Evolutionary conservation across 2,113 vertebrate genomes (phyloP).

Genomic region (Ochotona curzoniae): DNA sequence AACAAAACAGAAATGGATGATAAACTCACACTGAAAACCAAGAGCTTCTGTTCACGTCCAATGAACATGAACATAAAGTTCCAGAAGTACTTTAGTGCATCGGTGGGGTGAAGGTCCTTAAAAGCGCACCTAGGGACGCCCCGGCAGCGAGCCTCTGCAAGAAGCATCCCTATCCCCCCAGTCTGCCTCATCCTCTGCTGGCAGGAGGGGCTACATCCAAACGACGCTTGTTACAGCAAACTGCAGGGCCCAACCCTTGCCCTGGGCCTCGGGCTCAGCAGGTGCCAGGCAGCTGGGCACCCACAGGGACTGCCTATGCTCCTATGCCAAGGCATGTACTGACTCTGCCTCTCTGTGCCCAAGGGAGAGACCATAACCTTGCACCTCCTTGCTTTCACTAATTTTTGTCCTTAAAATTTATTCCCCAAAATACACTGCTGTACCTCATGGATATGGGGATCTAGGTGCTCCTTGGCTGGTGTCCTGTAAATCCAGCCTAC

Average conservation of each 20-base stretch:
- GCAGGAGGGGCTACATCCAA: background rate
- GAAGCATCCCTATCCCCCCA: too few relatives aligned
- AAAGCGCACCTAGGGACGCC: background rate
- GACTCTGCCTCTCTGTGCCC: background rate
- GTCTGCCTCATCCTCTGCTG: background rate
- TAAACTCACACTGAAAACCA: background rate
- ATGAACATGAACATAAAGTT: too few relatives aligned
- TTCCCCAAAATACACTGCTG: too few relatives aligned
- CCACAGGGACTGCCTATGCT: background rate
- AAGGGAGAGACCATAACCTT: background rate
- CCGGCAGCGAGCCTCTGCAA: too few relatives aligned
- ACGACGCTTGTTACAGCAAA: background rate
- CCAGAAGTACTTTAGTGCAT: background rate
- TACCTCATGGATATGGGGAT: fast-evolving
- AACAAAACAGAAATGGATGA: background rate
- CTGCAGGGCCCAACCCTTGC: background rate
- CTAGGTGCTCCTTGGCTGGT: background rate
- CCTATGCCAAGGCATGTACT: background rate
- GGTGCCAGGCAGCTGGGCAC: background rate
- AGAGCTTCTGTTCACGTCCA: background rate
- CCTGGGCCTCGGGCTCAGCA: background rate
- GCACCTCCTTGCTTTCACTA: background rate
- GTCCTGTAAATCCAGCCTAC: background rate
- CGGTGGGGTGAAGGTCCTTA: background rate
- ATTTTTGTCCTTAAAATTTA: background rate